Percentiles rank a stretch among this genome's conserved stretches.
Conservation (phyloP, 2,797 vertebrate species). For the Onychomys torridus region DNA sequence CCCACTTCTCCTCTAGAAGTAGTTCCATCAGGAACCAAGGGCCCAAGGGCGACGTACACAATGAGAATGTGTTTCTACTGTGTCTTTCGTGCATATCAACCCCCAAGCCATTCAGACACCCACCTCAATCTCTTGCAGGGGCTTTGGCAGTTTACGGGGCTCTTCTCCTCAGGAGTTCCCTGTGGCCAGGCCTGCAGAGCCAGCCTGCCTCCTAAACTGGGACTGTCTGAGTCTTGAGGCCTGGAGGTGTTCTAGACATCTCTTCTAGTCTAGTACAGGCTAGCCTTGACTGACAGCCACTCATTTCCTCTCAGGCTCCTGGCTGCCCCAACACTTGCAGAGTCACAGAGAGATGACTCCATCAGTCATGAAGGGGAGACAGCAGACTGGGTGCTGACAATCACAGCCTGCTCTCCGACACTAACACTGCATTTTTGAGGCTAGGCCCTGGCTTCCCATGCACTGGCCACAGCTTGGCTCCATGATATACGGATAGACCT, state of each 20-base stretch:
- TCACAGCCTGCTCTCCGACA: neutral
- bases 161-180: neutral
- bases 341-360: conserved; percentile 29
- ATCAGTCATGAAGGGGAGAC: neutral
- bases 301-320: neutral
- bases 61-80: neutral
- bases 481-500: neutral
- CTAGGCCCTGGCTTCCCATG: neutral
- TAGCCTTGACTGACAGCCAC: neutral
- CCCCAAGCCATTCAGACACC: neutral
- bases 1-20: neutral
- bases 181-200: neutral
- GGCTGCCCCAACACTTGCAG: neutral
- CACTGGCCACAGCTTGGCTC: neutral
- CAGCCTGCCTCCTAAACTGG: neutral
- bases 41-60: neutral
- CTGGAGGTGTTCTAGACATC: neutral
- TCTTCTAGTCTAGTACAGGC: too few relatives aligned
- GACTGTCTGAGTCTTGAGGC: neutral
- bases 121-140: neutral
- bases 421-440: neutral
- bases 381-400: conserved; percentile 1
- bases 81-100: neutral
- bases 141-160: neutral
- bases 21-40: neutral